Evolutionary conservation across 1,140 invertebrate genomes (phyloP), one percentile per base, ranked within the genome.

Genomic region (Octopus bimaculoides): DNA sequence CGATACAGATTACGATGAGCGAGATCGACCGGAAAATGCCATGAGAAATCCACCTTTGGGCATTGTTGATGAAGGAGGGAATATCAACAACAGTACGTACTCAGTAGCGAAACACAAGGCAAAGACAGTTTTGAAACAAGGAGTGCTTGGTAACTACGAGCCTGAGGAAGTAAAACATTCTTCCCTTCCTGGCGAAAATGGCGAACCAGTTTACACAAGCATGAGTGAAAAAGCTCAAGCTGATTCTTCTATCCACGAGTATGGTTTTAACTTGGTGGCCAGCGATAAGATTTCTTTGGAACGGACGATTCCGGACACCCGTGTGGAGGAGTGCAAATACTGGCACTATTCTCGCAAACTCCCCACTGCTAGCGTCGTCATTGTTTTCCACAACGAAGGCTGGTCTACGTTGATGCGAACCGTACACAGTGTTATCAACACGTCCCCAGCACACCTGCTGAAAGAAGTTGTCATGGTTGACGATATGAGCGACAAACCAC

Each of bases 371-470:
- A 97, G 95, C 88, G 96, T 99, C 0, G 97, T 99, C 82, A 94
- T 99, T 81, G 98, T 99, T 12, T 99, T 99, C 89, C 98, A 99
- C 88, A 99, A 99, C 89, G 90, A 99, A 91, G 98, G 97, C 4
- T 98, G 95, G 92, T 96, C 96, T 4, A 96, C 97, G 4, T 91
- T 99, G 14, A 92, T 99, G 91, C 91, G 98, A 82, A 99, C 98
- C n/a, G 96, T 99, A 0, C 97, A 99, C 88, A 96, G 95, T 82
- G 96, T 99, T 6, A 93, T 99, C 52, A 95, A 99, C 85, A 93
- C 96, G 79, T 95, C 96, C 1, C 98, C 98, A 0, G 93, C 94
- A 6, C 92, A 98, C 86, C 92, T 98, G 83, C 91, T 99, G 3
- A 94, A 99, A 88, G 98, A 99, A 92, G 92, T 99, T 86, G 92